Base-by-base conservation (phyloP, 2,888 invertebrate genomes). In the Cerastis leucographa region DNA sequence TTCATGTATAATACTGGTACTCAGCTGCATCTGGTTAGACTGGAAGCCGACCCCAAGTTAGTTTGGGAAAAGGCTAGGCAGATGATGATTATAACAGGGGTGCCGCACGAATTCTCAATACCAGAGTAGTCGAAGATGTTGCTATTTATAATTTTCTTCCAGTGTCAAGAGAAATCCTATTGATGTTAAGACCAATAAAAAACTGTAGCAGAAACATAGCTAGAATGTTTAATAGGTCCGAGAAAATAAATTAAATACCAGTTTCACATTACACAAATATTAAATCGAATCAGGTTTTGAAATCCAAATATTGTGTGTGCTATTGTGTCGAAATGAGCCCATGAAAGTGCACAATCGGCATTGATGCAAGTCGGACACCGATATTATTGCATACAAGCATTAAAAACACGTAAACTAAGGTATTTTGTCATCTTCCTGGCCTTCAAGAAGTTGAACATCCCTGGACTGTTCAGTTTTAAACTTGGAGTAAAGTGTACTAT, bases 311-410 rank as follows among this genome's bases (percentile, higher is more conserved):
- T 68, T 73, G 79, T 74, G 78, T 72, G 73, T 78, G 71, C 67
- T 75, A 73, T 25, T 72, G 35, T 83, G 84, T 71, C 61, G 84
- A 54, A 86, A 83, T 73, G 42, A 61, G 67, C 64, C 12, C 79
- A 86, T 59, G 70, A 64, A 83, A 86, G 56, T 84, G 87, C 80
- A 74, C 71, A 65, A 78, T 83, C 87, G 56, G 49, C 72, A 49
- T 12, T 83, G 61, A 78, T 68, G 87, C 84, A 86, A 83, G 35
- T 44, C 19, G 25, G 49, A 46, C 66, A 61, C 19, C 51, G 35
- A 68, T 40, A 29, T 35, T 73, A 64, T 86, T 83, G 84, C 84
- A 61, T 49, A 62, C 78, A 86, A 25, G 44, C 65, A 67, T 64
- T 68, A 14, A 25, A 70, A 65, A 64, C 67, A 74, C 54, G 79